phyloP scores from a whole-genome alignment of 2,888 invertebrate species.

The Eretmocerus hayati region DNA sequence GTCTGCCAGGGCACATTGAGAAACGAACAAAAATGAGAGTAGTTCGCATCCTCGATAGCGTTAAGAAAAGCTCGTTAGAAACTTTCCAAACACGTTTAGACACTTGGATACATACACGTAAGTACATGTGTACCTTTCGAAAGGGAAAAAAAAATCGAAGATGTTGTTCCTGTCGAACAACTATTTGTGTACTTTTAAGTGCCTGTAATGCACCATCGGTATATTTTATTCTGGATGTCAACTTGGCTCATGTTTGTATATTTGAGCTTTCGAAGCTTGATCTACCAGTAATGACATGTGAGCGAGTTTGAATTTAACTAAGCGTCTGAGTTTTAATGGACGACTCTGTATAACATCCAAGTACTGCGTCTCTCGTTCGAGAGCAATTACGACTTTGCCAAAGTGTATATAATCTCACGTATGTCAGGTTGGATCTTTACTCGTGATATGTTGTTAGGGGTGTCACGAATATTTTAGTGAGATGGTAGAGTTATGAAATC shows the following conservation, averaged over 20 bases:
- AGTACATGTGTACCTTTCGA: too few species aligned
- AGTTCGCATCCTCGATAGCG: too few species aligned
- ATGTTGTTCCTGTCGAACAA: neutral
- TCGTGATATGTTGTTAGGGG: too few species aligned
- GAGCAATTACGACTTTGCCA: constrained; percentile 35
- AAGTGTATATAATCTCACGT: too few species aligned
- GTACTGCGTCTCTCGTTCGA: constrained; percentile 19
- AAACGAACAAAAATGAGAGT: too few species aligned
- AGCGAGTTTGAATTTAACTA: constrained; percentile 26
- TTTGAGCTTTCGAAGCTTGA: neutral
- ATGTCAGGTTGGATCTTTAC: too few species aligned
- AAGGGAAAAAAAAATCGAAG: neutral
- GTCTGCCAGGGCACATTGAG: too few species aligned
- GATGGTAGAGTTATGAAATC: too few species aligned
- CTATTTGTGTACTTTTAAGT: neutral
- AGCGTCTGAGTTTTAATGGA: constrained; percentile 36
- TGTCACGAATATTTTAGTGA: too few species aligned
- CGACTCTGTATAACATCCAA: too few species aligned
- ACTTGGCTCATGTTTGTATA: neutral
- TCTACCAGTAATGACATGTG: neutral
- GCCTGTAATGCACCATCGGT: neutral
- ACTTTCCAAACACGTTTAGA: neutral
- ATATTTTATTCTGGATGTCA: neutral
- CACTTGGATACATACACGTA: too few species aligned
- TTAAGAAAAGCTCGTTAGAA: neutral